These are phyloP conservation scores for Caenorhabditis afra DNA, from an alignment of 2,888 invertebrate genomes.

Conservation along the genomic window DNA sequence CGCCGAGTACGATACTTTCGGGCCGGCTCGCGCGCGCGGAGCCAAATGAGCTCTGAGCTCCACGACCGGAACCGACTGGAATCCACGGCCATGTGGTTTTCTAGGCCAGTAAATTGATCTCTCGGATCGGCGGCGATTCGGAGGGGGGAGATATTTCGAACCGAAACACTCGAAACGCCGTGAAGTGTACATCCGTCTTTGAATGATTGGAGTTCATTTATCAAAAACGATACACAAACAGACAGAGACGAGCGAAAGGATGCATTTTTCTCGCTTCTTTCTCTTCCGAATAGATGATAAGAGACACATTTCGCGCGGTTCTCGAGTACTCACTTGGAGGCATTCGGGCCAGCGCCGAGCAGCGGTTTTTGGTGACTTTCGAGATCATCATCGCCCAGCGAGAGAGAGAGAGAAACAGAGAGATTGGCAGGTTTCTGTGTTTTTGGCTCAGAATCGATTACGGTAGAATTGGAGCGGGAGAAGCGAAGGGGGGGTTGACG, in stretches of 20 bases:
- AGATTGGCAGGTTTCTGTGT: constrained; percentile 40
- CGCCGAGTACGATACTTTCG: neutral
- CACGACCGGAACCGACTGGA: too few species aligned
- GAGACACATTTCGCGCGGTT: constrained; percentile 47
- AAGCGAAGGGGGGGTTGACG: constrained; percentile 21
- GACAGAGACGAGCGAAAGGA: neutral
- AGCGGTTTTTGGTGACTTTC: constrained; percentile 44
- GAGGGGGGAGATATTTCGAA: too few species aligned
- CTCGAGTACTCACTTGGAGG: constrained; percentile 38
- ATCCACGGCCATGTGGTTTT: too few species aligned
- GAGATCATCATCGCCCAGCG: constrained; percentile 7
- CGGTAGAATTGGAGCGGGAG: constrained; percentile 18
- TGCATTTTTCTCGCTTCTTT: neutral
- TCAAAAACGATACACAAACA: constrained; percentile 23
- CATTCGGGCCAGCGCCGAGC: neutral
- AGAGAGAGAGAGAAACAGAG: neutral
- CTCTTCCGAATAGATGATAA: constrained; percentile 23
- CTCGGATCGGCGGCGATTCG: too few species aligned
- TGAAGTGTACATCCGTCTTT: constrained; percentile 56
- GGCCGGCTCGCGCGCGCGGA: too few species aligned
- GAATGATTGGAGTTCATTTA: constrained; percentile 53
- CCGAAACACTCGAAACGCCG: constrained; percentile 16
- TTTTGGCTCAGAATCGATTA: constrained; percentile 27
- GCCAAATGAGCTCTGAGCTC: neutral
- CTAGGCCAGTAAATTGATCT: too few species aligned